Evolutionary conservation across 1,140 invertebrate genomes (phyloP), one percentile per base, ranked within the genome.

Genomic region (Holcopasites calliopsidis): DNA sequence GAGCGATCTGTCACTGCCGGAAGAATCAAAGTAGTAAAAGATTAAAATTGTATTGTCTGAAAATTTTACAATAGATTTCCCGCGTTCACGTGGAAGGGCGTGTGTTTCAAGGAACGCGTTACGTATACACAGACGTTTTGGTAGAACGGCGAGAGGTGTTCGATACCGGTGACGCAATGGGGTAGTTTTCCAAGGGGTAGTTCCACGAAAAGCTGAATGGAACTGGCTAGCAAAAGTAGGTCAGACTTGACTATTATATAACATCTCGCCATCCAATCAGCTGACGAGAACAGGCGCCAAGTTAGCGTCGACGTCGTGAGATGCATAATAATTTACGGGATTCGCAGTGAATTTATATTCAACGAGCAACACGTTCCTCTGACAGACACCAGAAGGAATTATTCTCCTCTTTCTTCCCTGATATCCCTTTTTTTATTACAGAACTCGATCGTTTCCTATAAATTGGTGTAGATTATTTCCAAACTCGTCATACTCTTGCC

Each of bases 171-270:
- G 87, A 88, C 87, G 87, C 83, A 88, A 60, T 69, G 64, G 50
- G 57, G 76, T 70, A 26, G 61, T 21, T 69, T 71, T 79, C 66
- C 38, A 55, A 40, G 31, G 61, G 78, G 68, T 68, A 68, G 71
- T 35, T 66, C 54, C 58, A 69, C 62, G 82, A 89, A 88, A 88
- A 89, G 82, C 85, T 88, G 87, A 89, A 89, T 88, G 87, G 81
- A 88, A 55, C 55, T 77, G 54, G 23, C 68, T 52, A 75, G 33
- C 49, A 52, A 83, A 88, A 89, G 77, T 89, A 69, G 87, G 88
- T 88, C 87, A 88, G 35, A 62, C 60, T 72, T 68, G 68, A 78
- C 58, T 68, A 33, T 71, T 57, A 54, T 69, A 77, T 70, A 76
- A 57, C 74, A 68, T 79, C 58, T 71, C 62, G 57, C 40, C 70